These are phyloP conservation scores for Brachyhypopomus gauderio DNA, from an alignment of 2,113 vertebrate genomes.

Conservation along the genomic window DNA sequence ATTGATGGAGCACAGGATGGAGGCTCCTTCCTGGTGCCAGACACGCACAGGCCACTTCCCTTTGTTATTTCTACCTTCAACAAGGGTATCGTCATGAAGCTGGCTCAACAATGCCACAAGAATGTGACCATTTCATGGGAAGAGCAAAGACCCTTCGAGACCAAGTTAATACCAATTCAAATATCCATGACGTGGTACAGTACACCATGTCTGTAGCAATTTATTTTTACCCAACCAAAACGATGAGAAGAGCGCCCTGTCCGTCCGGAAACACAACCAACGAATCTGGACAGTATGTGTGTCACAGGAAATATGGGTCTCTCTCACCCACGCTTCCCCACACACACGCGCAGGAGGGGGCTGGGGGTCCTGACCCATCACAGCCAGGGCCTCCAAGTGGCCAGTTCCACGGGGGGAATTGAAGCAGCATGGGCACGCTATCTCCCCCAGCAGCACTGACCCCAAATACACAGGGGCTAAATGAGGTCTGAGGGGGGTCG, in stretches of 20 bases:
- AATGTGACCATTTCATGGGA: not conserved
- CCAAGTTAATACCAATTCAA: conserved; percentile 61
- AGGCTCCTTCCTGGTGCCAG: not conserved
- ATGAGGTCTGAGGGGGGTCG: conserved; percentile 66
- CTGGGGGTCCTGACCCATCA: conserved; percentile 57
- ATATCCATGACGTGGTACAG: conserved; percentile 50
- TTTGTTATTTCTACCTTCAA: not conserved
- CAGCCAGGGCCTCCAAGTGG: conserved; percentile 58
- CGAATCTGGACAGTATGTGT: conserved; percentile 50
- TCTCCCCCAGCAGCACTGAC: conserved; percentile 69
- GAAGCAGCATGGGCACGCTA: conserved; percentile 74
- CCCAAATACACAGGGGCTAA: conserved; percentile 67
- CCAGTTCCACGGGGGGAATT: conserved; percentile 59
- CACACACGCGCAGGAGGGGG: conserved; percentile 50
- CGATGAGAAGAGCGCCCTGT: not conserved
- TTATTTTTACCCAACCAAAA: conserved; percentile 38
- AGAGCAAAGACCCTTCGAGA: not conserved
- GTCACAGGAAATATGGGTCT: conserved; percentile 67
- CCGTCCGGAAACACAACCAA: conserved; percentile 33
- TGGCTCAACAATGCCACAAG: not conserved
- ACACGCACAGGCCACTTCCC: not conserved
- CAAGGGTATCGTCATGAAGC: not conserved
- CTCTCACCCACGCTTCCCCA: conserved; percentile 49
- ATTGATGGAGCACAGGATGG: conserved; percentile 23
- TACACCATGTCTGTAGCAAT: conserved; percentile 58